Percentiles rank a stretch among this genome's conserved stretches.
Evolutionary conservation across 2,113 vertebrate genomes (phyloP).

Genomic region (Rhynchopsitta pachyrhyncha): DNA sequence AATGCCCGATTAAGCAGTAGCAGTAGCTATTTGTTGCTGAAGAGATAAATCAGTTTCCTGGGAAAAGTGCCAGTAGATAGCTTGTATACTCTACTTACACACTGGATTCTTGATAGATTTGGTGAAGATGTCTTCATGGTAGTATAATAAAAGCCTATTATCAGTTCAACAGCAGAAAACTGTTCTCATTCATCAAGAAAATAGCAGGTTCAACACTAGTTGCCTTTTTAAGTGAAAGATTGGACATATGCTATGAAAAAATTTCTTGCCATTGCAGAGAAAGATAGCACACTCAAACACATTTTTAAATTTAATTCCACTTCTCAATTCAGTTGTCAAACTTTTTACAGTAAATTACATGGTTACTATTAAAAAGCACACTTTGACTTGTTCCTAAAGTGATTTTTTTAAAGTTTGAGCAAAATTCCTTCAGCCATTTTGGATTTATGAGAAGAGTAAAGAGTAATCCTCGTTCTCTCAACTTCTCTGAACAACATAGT

Average conservation of each 20-base stretch:
- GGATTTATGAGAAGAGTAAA: constrained; percentile 45
- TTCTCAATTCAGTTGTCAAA: constrained; percentile 51
- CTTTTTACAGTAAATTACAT: constrained; percentile 46
- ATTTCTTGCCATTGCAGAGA: constrained; percentile 53
- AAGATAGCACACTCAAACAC: constrained; percentile 34
- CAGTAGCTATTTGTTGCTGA: constrained; percentile 64
- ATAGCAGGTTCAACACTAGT: constrained; percentile 59
- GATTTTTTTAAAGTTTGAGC: constrained; percentile 41
- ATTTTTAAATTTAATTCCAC: constrained; percentile 57
- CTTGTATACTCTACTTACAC: constrained; percentile 48
- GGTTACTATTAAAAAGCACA: constrained; percentile 49
- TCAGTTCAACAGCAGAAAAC: constrained; percentile 71
- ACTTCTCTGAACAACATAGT: background rate
- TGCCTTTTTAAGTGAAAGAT: constrained; percentile 69
- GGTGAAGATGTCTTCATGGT: constrained; percentile 67
- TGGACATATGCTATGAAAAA: constrained; percentile 50
- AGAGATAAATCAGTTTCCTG: constrained; percentile 71
- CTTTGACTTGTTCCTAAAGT: constrained; percentile 49
- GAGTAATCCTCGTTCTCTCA: background rate
- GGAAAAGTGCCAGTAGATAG: constrained; percentile 72
- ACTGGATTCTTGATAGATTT: constrained; percentile 70
- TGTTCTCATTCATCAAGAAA: constrained; percentile 69
- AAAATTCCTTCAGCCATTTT: constrained; percentile 46
- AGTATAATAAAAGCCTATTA: constrained; percentile 72
- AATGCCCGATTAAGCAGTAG: constrained; percentile 53